Percentiles rank a stretch among this genome's conserved stretches.
phyloP scores from a whole-genome alignment of 2,888 invertebrate species.

The Rhagonycha fulva region DNA sequence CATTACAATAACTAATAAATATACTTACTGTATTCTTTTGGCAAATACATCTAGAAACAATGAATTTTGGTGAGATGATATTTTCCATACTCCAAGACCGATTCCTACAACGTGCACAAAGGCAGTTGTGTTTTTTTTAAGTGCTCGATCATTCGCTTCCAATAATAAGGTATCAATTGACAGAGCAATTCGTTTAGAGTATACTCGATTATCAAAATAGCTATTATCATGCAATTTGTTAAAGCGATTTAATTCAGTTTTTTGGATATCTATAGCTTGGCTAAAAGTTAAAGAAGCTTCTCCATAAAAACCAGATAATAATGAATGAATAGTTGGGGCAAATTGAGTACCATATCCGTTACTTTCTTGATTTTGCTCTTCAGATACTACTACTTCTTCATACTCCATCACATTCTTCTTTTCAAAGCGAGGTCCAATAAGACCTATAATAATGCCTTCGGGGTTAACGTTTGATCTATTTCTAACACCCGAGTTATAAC shows the following conservation, averaged over 20 bases:
- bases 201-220: conserved; percentile 45
- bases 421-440: conserved; percentile 61
- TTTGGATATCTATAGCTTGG: neutral
- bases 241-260: conserved; percentile 25
- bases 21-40: conserved; percentile 59
- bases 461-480: conserved; percentile 53
- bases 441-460: conserved; percentile 57
- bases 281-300: conserved; percentile 27
- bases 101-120: conserved; percentile 70
- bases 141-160: conserved; percentile 65
- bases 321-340: conserved; percentile 47
- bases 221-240: conserved; percentile 15
- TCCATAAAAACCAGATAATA: conserved; percentile 35
- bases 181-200: conserved; percentile 60
- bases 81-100: conserved; percentile 69
- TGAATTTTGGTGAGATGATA: conserved; percentile 63
- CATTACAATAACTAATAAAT: no score
- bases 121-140: conserved; percentile 57
- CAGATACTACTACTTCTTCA: conserved; percentile 63
- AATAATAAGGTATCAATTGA: conserved; percentile 65
- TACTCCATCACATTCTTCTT: conserved; percentile 63
- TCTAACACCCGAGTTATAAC: conserved; percentile 58
- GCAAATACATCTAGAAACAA: conserved; percentile 67
- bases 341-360: conserved; percentile 61
- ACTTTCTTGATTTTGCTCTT: conserved; percentile 56